Conservation (phyloP, 2,113 vertebrate species). For the Oncorhynchus masou region DNA sequence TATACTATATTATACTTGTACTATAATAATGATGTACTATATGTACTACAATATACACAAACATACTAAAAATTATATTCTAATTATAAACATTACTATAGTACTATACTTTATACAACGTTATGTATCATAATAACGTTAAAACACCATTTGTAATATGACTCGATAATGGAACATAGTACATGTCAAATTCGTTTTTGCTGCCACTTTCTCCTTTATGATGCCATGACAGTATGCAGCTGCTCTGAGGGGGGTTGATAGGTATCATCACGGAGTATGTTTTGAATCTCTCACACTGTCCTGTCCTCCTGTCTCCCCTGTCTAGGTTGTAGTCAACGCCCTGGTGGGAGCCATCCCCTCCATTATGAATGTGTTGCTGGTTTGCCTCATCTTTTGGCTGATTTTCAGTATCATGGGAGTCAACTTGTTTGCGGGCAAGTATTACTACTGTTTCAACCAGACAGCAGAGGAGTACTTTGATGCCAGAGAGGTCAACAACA, state of each 20-base stretch:
- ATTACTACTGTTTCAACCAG: slow-evolving; percentile 96
- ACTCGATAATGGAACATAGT: too few relatives aligned
- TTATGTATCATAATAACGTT: too few relatives aligned
- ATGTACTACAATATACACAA: too few relatives aligned
- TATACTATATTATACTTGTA: too few relatives aligned
- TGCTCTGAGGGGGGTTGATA: slow-evolving; percentile 31
- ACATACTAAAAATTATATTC: too few relatives aligned
- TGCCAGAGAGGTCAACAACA: slow-evolving; percentile 85
- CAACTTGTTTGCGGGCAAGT: slow-evolving; percentile 98
- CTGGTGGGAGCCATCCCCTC: slow-evolving; percentile 99
- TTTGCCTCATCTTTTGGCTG: slow-evolving; percentile 99
- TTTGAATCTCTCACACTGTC: slow-evolving; percentile 58
- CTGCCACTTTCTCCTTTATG: too few relatives aligned
- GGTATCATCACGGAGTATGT: slow-evolving; percentile 28
- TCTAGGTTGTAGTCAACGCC: slow-evolving; percentile 99
- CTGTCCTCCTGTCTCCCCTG: slow-evolving; percentile 69
- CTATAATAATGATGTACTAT: too few relatives aligned
- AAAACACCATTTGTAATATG: too few relatives aligned
- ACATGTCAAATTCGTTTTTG: too few relatives aligned
- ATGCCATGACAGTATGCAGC: slow-evolving; percentile 65
- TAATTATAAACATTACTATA: too few relatives aligned
- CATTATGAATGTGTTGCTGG: slow-evolving; percentile 99
- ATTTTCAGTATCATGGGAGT: slow-evolving; percentile 99
- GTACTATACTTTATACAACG: too few relatives aligned
- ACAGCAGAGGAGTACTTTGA: slow-evolving; percentile 83